phyloP scores from a whole-genome alignment of 2,113 vertebrate genomes.

The Microtus pennsylvanicus region DNA sequence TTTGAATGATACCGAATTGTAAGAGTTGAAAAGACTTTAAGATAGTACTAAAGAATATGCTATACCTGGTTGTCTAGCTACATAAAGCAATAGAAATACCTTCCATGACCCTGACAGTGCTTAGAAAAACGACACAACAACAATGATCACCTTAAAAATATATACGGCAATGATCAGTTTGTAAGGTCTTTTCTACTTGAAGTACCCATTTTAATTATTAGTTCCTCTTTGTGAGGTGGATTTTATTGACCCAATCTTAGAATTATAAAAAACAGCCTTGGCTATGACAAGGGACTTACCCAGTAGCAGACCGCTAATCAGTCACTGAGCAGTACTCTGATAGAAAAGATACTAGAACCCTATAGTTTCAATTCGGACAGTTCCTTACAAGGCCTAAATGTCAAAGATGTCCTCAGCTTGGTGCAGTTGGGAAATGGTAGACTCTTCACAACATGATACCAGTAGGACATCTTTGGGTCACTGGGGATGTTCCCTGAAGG shows the following conservation, averaged over 20 bases:
- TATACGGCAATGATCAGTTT: background rate
- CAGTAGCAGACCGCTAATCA: background rate
- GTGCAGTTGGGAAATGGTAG: background rate
- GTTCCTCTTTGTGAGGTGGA: background rate
- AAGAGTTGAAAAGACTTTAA: constrained; percentile 22
- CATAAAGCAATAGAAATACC: background rate
- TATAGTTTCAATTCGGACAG: background rate
- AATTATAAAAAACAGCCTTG: background rate
- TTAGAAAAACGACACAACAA: constrained; percentile 15
- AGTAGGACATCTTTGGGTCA: background rate
- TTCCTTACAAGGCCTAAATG: background rate
- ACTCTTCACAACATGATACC: background rate
- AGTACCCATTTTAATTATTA: background rate
- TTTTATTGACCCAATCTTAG: constrained; percentile 27
- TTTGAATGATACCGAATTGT: constrained; percentile 44
- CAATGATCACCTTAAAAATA: background rate
- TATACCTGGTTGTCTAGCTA: background rate
- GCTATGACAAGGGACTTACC: background rate
- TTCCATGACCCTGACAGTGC: background rate
- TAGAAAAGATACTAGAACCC: background rate
- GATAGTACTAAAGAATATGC: background rate
- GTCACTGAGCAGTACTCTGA: background rate
- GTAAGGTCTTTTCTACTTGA: background rate
- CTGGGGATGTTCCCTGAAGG: background rate
- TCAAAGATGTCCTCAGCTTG: background rate